These are phyloP conservation scores for Diabrotica undecimpunctata DNA, from an alignment of 1,140 invertebrate species.

Conservation along the genomic window DNA sequence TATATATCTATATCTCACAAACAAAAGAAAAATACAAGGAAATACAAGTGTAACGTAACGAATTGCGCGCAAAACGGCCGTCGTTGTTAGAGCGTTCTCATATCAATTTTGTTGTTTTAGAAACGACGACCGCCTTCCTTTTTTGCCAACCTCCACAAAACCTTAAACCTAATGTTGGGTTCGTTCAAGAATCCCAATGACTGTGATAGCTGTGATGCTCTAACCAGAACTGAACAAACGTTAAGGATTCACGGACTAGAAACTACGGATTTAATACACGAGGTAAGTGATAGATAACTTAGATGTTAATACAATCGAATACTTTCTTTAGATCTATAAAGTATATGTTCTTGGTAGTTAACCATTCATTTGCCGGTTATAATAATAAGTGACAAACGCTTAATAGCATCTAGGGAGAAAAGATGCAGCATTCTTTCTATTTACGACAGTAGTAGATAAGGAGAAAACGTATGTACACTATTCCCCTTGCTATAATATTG, in stretches of 20 bases:
- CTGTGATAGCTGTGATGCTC: conserved; percentile 50
- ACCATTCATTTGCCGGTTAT: too few relatives aligned
- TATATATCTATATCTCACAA: too few relatives aligned
- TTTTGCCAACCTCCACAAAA: conserved; percentile 84
- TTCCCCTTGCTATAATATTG: too few relatives aligned
- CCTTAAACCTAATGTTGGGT: conserved; percentile 76
- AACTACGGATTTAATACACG: conserved; percentile 81
- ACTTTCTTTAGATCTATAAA: not conserved
- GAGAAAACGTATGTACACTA: too few relatives aligned
- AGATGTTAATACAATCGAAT: not conserved
- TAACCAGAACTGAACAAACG: conserved; percentile 65
- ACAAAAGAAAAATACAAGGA: too few relatives aligned
- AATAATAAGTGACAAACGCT: too few relatives aligned
- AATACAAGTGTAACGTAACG: too few relatives aligned
- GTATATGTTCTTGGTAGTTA: too few relatives aligned
- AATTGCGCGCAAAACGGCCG: too few relatives aligned
- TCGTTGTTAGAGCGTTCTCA: not conserved
- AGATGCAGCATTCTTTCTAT: too few relatives aligned
- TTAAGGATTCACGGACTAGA: conserved; percentile 80
- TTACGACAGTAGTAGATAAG: too few relatives aligned
- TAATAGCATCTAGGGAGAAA: too few relatives aligned
- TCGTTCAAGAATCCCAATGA: conserved; percentile 78
- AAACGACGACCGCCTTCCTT: conserved; percentile 81
- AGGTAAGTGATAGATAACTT: conserved; percentile 38
- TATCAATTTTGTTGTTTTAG: conserved; percentile 48